Evolutionary conservation across 2,797 vertebrate genomes (phyloP), one percentile per base, ranked within the genome.

Genomic region (Falco columbarius): DNA sequence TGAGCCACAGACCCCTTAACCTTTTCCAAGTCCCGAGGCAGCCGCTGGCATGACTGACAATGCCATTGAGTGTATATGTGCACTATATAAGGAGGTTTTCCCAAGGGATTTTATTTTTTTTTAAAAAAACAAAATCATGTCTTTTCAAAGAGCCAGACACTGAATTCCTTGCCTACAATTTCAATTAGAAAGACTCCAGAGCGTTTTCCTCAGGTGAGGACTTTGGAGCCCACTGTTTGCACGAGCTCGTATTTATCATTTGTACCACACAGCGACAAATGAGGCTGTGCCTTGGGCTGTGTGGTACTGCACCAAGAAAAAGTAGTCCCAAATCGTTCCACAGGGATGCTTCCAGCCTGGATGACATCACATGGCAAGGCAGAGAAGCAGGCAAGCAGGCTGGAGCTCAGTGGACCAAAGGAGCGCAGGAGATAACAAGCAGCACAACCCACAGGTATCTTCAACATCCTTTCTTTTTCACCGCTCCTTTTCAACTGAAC

Each of bases 361-460:
- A 66, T 7, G 9, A 34, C 22, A 66, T 16, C 6, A 3, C 47
- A 19, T 0, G 1, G 12, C 15, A 70, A 63, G 54, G 47, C 32
- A 90, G 59, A 90, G 49, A 70, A 83, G n/a, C 52, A 26, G 22
- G 12, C 11, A 7, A 71, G 51, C 17, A 67, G 38, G 22, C 44
- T 67, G 52, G n/a, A 85, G 24, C 27, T 67, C 12, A 3, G 44
- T 0, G 4, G 32, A 54, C 42, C 58, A 34, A 46, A 34, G 72
- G 47, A 87, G 36, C 1, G 0, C 21, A 27, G n/a, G 22, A 79
- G 42, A 4, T 7, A 83, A 71, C 11, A 86, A 47, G 40, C 27
- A 73, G 2, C 12, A 12, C 32, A 36, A 51, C 8, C 29, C 0
- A 0, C 36, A 47, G 2, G 1, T 34, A 75, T 12, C 38, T 61